Base-by-base conservation (phyloP, 2,797 vertebrate species). In the Diplodus puntazzo region DNA sequence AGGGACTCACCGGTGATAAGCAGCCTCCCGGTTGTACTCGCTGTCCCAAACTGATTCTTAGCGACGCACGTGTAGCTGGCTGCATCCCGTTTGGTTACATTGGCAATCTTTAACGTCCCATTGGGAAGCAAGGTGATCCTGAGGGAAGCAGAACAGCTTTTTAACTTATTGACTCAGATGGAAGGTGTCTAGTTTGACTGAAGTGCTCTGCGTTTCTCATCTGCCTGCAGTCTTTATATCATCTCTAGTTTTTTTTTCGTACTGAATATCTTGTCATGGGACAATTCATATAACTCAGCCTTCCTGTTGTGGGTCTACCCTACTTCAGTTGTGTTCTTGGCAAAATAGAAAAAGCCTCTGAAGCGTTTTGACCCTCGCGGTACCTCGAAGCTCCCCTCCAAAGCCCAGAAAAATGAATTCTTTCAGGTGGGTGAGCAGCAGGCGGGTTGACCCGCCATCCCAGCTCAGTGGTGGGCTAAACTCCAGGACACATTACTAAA, bases 21-120 rank as follows among this genome's bases (percentile, higher is more conserved):
- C 80, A 99, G 82, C 81, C 50, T 96, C 67, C 96, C 97, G 11
- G 96, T 95, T 39, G 95, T 96, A 83, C 91, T 98, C 10, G 97
- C 97, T 9, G 92, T 92, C 76, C 98, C 98, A 93, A 99, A 99
- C 91, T 96, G 96, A 91, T 99, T 99, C 89, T 95, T 96, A 13
- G 98, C 97, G 42, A 96, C 77, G 82, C 98, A 99, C 0, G 94
- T 98, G 86, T 98, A 99, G 82, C 85, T 96, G 69, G 95, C 97
- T 59, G 95, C 94, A 46, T 99, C 98, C 49, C 57, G 91, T 86
- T 95, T 98, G 63, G 96, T 97, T 65, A 98, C 95, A 0, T 98
- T 98, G 82, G 93, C 73, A 61, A 99, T 96, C 90, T 90, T 96
- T 11, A 99, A 91, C 0, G 96, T 97, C 87, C 98, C 97, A 57